These are phyloP conservation scores for Sclerurus mexicanus DNA, from an alignment of 2,113 vertebrate species.

Conservation along the genomic window DNA sequence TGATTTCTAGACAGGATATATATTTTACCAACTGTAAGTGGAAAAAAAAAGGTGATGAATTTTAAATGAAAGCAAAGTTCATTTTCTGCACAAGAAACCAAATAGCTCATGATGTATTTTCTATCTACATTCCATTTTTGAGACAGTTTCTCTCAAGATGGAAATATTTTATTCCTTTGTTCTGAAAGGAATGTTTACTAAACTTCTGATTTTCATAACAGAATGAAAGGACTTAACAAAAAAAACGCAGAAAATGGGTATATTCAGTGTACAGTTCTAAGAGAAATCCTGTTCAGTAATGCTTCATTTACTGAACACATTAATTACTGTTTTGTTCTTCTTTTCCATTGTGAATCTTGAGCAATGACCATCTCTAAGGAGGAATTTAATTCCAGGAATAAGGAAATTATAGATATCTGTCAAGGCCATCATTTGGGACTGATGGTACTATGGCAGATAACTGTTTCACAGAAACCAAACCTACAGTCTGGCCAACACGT, in stretches of 20 bases:
- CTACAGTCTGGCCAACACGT: rapidly evolving
- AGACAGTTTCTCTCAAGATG: not conserved
- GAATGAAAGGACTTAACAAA: not conserved
- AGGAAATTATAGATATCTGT: not conserved
- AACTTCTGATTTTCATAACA: not conserved
- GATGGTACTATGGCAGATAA: not conserved
- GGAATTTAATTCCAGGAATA: not conserved
- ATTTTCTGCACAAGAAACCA: not conserved
- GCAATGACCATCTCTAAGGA: not conserved
- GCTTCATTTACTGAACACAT: not conserved
- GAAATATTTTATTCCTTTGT: not conserved
- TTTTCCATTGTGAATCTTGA: not conserved
- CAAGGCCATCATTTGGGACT: not conserved
- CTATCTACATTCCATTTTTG: not conserved
- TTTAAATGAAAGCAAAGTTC: conserved; percentile 32
- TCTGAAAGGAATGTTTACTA: not conserved
- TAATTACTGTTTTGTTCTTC: not conserved
- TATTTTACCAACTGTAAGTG: conserved; percentile 52
- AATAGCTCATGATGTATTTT: not conserved
- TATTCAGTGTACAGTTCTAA: not conserved
- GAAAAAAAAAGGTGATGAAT: conserved; percentile 5
- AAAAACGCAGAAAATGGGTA: not conserved
- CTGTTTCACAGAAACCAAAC: not conserved
- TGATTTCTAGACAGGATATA: conserved; percentile 34
- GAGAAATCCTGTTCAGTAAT: not conserved